Evolutionary conservation across 2,797 vertebrate species (phyloP).

Genomic region (Squalus acanthias): DNA sequence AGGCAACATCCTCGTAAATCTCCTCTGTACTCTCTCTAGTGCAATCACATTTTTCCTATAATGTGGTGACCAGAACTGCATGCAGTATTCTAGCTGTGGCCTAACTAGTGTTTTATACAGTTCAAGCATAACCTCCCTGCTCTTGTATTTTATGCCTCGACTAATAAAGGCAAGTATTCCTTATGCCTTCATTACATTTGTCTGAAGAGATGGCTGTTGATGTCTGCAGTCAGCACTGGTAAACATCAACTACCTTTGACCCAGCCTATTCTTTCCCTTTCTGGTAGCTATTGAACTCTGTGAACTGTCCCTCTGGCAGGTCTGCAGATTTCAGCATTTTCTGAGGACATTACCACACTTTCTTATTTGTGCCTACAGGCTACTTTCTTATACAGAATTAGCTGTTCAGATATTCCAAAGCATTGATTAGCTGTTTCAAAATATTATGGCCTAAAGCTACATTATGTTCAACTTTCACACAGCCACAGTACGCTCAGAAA

Average conservation of each 20-base stretch:
- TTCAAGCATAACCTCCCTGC: too few relatives aligned
- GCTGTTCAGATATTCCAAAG: not conserved
- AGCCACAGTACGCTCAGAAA: not conserved
- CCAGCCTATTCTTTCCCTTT: not conserved
- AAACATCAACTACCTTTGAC: not conserved
- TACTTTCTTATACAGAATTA: not conserved
- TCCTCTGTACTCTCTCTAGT: too few relatives aligned
- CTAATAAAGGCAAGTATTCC: too few relatives aligned
- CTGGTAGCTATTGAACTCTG: not conserved
- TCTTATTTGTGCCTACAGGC: not conserved
- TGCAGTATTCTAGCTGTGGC: too few relatives aligned
- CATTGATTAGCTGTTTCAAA: not conserved
- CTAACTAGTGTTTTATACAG: too few relatives aligned
- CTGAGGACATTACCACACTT: not conserved
- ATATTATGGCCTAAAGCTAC: not conserved
- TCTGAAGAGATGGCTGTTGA: not conserved
- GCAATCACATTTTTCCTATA: too few relatives aligned
- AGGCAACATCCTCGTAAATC: too few relatives aligned
- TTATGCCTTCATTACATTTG: not conserved
- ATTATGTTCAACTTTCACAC: not conserved
- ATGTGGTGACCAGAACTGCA: too few relatives aligned
- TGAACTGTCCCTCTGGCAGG: not conserved
- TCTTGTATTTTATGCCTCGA: too few relatives aligned
- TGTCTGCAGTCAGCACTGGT: not conserved
- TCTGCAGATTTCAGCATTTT: not conserved